These are phyloP conservation scores for Alosa sapidissima DNA, from an alignment of 2,797 vertebrate genomes.

Conservation along the genomic window DNA sequence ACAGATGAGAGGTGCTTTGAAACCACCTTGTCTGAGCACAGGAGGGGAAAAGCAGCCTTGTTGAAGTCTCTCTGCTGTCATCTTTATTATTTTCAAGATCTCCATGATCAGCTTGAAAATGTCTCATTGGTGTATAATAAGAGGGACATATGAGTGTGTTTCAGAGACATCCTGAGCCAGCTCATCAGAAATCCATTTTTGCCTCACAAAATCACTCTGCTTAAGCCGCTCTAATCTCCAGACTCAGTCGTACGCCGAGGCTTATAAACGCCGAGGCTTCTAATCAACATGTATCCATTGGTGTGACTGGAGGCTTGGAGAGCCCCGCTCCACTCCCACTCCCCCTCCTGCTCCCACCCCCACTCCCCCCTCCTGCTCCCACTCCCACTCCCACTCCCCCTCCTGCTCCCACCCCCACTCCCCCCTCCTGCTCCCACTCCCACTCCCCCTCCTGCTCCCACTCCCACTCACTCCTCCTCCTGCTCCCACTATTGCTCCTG, in stretches of 20 bases:
- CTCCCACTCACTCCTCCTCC: no score
- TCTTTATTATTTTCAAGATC: background rate
- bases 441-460: no score
- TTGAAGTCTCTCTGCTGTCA: background rate
- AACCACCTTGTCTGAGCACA: background rate
- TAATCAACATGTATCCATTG: background rate
- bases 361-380: no score
- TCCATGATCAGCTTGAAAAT: no score
- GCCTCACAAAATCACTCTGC: background rate
- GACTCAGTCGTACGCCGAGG: background rate
- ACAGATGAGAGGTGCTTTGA: background rate
- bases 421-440: no score
- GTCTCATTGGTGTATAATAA: background rate
- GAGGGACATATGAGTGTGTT: background rate
- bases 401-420: no score
- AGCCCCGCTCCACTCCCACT: background rate
- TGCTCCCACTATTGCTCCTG: no score
- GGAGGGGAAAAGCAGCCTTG: background rate
- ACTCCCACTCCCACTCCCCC: no score
- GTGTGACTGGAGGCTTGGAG: no score
- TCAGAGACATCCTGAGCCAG: background rate
- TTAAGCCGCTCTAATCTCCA: background rate
- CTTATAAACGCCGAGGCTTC: background rate
- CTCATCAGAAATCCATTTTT: constrained; percentile 4
- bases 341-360: no score